Conservation (phyloP, 2,888 invertebrate genomes). For the Nudaria mundana region DNA sequence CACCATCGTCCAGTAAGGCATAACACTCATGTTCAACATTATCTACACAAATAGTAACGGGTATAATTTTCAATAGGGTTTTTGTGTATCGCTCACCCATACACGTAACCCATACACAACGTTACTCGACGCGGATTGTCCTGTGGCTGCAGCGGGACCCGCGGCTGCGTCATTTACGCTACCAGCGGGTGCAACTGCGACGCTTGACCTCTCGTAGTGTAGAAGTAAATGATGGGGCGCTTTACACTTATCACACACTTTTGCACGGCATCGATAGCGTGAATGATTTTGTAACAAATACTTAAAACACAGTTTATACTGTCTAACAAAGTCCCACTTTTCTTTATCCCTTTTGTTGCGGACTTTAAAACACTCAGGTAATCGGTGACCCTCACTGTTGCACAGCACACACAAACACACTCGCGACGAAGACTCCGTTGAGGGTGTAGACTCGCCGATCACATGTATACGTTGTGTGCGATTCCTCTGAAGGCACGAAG, state of each 20-base stretch:
- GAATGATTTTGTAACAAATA: not conserved
- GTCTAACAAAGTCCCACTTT: not conserved
- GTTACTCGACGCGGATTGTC: not conserved
- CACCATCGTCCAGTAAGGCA: not conserved
- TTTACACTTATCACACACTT: not conserved
- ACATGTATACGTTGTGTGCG: too few relatives aligned
- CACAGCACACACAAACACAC: not conserved
- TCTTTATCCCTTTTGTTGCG: not conserved
- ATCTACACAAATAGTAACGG: not conserved
- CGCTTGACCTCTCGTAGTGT: not conserved
- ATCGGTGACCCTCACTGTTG: not conserved
- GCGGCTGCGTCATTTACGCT: too few relatives aligned
- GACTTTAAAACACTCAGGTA: not conserved
- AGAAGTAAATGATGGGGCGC: not conserved
- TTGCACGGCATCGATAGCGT: not conserved
- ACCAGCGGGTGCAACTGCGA: not conserved
- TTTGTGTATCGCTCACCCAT: not conserved
- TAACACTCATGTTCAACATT: not conserved
- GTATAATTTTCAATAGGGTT: not conserved
- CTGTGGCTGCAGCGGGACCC: not conserved
- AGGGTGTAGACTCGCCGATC: too few relatives aligned
- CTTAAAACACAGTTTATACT: not conserved
- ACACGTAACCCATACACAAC: not conserved
- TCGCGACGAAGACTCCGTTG: too few relatives aligned
- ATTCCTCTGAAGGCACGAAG: too few relatives aligned